These are phyloP conservation scores for Eurytemora carolleeae DNA, from an alignment of 1,140 invertebrate genomes.

Conservation along the genomic window DNA sequence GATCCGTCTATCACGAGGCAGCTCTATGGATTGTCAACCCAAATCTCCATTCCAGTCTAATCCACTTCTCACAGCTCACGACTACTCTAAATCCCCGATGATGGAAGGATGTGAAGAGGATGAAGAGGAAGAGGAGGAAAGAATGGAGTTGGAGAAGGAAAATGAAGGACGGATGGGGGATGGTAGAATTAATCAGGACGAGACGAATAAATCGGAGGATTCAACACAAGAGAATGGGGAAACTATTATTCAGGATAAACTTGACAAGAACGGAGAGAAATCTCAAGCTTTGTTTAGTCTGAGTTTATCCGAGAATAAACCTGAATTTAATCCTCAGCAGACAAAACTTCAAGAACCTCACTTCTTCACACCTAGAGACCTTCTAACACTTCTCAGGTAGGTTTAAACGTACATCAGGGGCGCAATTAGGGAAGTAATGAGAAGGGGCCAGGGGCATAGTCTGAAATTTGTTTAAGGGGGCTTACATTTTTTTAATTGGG, in stretches of 20 bases:
- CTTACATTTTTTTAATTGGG: no score
- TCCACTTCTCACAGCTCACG: slow-evolving; percentile 4
- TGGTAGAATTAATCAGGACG: no score
- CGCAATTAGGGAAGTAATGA: no score
- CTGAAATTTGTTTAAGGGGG: no score
- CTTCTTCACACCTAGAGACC: background rate
- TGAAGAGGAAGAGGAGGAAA: background rate
- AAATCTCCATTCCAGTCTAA: slow-evolving; percentile 8
- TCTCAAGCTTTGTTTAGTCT: no score
- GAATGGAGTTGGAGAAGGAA: background rate
- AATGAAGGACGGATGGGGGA: background rate
- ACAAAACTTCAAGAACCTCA: background rate
- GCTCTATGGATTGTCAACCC: background rate
- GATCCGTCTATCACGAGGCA: background rate
- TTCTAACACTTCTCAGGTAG: slow-evolving; percentile 3
- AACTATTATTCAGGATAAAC: no score
- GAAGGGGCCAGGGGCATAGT: no score
- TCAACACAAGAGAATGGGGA: no score
- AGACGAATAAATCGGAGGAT: no score
- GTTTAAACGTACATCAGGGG: no score
- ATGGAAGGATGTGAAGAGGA: background rate
- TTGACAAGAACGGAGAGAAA: no score
- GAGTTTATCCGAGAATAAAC: no score
- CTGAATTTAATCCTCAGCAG: background rate
- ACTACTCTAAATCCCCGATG: slow-evolving; percentile 13